Evolutionary conservation across 1,140 invertebrate species (phyloP), one percentile per base, ranked within the genome.

Genomic region (Trachymyrmex septentrionalis): DNA sequence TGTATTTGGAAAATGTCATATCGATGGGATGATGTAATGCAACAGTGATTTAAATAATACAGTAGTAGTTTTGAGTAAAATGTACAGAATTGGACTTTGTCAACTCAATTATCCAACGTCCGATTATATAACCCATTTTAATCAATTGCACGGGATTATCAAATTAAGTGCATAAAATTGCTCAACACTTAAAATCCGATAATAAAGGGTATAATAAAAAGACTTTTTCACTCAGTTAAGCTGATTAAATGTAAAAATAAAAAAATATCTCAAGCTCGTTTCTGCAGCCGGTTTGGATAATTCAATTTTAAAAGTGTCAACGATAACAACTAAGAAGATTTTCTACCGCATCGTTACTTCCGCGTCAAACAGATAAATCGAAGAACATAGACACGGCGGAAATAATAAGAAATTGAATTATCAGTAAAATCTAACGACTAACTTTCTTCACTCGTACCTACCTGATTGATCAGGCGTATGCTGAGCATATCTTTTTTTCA

Each of bases 391-490:
- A 72, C 16, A 7, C 16, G 16, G 21, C n/a, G n/a, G n/a, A n/a
- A n/a, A n/a, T n/a, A n/a, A 59, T 81, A 57, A 84, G 61, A 81
- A 63, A 75, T 73, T 61, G 24, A 84, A 48, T 73, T 73, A 61
- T 38, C 80, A 67, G 19, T 84, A 34, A 44, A 48, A 71, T 16
- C 38, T 21, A 9, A 73, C 55, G 21, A 73, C 6, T 12, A 61
- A 84, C 69, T 84, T 84, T 34, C 55, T 61, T 34, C 19, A 61
- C 69, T 84, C 12, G 27, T 75, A 61, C 63, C 69, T 75, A 5
- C 6, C 69, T 84, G 80, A 84, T 84, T 75, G 80, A 84, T 84
- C 80, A 73, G 69, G 67, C 80, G 55, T 82, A 63, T 21, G 38
- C 38, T 27, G 59, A 16, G 38, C 4, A 14, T 16, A 55, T 75